Conservation (phyloP, 1,140 invertebrate genomes). For the Apis laboriosa region DNA sequence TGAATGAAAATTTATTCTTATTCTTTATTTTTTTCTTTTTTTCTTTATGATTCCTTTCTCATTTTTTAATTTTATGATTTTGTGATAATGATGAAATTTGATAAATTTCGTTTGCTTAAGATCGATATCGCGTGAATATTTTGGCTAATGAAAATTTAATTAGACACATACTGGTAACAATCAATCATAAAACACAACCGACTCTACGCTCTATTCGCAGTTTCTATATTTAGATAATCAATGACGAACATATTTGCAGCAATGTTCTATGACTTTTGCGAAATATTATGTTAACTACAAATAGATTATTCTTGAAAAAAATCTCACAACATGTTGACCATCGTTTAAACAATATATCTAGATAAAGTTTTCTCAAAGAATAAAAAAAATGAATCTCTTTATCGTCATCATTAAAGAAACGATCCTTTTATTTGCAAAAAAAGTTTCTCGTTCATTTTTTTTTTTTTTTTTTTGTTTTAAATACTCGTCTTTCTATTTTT, state of each 20-base stretch:
- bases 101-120: neutral
- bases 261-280: slow-evolving; percentile 51
- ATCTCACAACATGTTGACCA: neutral
- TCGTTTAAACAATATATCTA: neutral
- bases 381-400: neutral
- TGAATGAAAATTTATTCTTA: no score
- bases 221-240: slow-evolving; percentile 70
- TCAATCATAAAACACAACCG: slow-evolving; percentile 47
- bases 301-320: neutral
- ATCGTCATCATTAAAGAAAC: neutral
- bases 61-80: neutral
- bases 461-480: neutral
- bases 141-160: slow-evolving; percentile 25
- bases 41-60: no score
- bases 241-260: slow-evolving; percentile 61
- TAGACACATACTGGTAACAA: slow-evolving; percentile 27
- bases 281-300: neutral
- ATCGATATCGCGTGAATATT: neutral
- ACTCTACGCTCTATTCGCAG: slow-evolving; percentile 45
- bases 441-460: neutral
- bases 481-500: neutral
- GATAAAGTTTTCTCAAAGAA: neutral
- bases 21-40: no score
- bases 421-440: neutral
- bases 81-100: neutral